Base-by-base conservation (phyloP, 1,140 invertebrate genomes). In the Thrips palmi region DNA sequence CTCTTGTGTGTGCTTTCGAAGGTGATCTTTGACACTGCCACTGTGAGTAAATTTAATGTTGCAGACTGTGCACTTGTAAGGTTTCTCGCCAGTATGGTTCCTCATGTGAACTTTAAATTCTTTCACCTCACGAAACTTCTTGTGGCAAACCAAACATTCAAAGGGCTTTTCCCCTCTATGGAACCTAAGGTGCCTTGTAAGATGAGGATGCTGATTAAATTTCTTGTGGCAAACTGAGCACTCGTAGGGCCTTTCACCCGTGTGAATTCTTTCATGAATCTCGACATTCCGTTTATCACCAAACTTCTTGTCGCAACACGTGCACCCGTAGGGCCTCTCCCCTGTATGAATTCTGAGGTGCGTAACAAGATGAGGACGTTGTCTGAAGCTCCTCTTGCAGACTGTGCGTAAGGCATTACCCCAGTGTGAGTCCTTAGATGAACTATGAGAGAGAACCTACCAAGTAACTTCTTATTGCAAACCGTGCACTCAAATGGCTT, bases 171-270 rank as follows among this genome's bases (percentile, higher is more conserved):
- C 39, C 28, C 39, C 39, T 14, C 21, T 15, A 25, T 40, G 39
- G 3, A n/a, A n/a, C 21, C 31, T 25, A 2, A 35, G 14, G 21
- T 40, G 39, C 12, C 10, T 2, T 27, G 33, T 40, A 14, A 40
- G 19, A 4, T 35, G 10, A 24, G 76, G 72, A 3, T 67, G 63
- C 25, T 64, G 70, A 15, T 70, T 70, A 25, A 91, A 70, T 37
- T 75, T 70, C 59, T 89, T 86, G 20, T 69, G 67, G 41, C 79
- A 84, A 0, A 76, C 67, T 17, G 74, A 69, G 49, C 79, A 84
- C 1, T 77, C 64, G 41, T 75, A 72, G n/a, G 43, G 42, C 31
- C 42, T 45, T 10, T 40, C 40, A 14, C 42, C 41, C 0, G 47
- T 41, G 31, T 51, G 49, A 2, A 30, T 37, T 18, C 42, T 22